Percentiles rank a stretch among this genome's conserved stretches.
These are phyloP conservation scores for Drosophila lacicola DNA, from an alignment of 2,888 invertebrate genomes.

Conservation along the genomic window DNA sequence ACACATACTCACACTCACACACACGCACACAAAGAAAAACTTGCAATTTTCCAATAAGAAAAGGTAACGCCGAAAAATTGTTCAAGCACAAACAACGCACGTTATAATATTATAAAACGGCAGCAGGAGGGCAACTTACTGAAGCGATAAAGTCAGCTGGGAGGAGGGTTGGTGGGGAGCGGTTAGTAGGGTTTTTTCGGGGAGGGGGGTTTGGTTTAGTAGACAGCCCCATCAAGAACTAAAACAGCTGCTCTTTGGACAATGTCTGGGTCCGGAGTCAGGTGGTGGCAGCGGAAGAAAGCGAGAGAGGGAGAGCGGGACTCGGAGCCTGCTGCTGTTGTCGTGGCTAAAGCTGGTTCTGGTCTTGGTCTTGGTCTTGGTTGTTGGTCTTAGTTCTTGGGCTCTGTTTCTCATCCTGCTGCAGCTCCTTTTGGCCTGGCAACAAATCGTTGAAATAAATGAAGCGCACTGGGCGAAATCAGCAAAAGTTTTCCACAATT, in stretches of 20 bases:
- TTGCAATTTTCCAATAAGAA: constrained; percentile 79
- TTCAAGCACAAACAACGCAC: constrained; percentile 80
- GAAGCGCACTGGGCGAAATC: constrained; percentile 82
- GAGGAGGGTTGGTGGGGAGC: background rate
- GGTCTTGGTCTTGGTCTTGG: constrained; percentile 15
- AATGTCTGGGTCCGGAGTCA: constrained; percentile 47
- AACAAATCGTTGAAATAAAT: constrained; percentile 82
- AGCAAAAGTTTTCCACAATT: constrained; percentile 80
- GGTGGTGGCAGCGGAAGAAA: background rate
- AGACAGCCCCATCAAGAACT: constrained; percentile 73
- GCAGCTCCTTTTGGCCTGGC: constrained; percentile 51
- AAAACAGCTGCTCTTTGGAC: constrained; percentile 79
- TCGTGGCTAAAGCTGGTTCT: constrained; percentile 25
- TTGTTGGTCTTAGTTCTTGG: constrained; percentile 1
- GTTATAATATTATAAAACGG: constrained; percentile 79
- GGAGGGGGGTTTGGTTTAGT: constrained; percentile 35
- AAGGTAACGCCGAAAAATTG: constrained; percentile 78
- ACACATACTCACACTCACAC: constrained; percentile 18
- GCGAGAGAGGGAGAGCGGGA: background rate
- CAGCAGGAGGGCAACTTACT: constrained; percentile 72
- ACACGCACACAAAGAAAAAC: constrained; percentile 42
- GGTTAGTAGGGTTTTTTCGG: background rate
- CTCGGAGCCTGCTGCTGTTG: constrained; percentile 17
- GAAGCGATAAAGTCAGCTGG: constrained; percentile 74
- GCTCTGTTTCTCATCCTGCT: constrained; percentile 26